Conservation (phyloP, 2,113 vertebrate genomes). For the Clarias batrachus region DNA sequence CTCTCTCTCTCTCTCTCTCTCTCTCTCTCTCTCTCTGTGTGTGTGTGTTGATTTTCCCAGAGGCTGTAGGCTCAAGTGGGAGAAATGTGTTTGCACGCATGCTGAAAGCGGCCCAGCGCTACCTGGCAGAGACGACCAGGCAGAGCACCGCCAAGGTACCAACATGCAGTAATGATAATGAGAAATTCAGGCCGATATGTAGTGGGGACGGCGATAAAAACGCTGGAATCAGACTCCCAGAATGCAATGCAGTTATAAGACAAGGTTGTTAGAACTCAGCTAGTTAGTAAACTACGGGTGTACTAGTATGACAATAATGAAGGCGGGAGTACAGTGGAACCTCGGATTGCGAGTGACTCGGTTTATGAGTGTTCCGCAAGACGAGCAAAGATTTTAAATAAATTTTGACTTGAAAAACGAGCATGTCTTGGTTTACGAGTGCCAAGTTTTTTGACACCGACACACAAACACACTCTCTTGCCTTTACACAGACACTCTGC, state of each 20-base stretch:
- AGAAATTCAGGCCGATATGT: neutral
- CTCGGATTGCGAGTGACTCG: too few relatives aligned
- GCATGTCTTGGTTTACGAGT: too few relatives aligned
- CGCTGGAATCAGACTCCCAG: neutral
- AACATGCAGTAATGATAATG: neutral
- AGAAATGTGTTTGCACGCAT: constrained; percentile 59
- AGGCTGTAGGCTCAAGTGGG: constrained; percentile 38
- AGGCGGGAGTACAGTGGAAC: too few relatives aligned
- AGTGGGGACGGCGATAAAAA: neutral
- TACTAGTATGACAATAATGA: neutral
- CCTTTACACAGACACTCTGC: too few relatives aligned
- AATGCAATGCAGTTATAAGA: neutral
- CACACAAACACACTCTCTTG: too few relatives aligned
- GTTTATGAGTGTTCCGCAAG: too few relatives aligned
- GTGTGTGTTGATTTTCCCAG: constrained; percentile 31
- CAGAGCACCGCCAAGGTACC: constrained; percentile 36
- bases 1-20: too few relatives aligned
- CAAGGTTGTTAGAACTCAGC: neutral
- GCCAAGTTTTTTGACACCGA: too few relatives aligned
- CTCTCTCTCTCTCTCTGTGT: neutral
- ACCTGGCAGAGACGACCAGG: constrained; percentile 56
- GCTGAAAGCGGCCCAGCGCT: constrained; percentile 61
- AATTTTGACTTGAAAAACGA: too few relatives aligned
- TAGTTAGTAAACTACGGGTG: neutral
- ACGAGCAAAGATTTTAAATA: too few relatives aligned